Base-by-base conservation (phyloP, 2,113 vertebrate genomes). In the Hassar affinis region DNA sequence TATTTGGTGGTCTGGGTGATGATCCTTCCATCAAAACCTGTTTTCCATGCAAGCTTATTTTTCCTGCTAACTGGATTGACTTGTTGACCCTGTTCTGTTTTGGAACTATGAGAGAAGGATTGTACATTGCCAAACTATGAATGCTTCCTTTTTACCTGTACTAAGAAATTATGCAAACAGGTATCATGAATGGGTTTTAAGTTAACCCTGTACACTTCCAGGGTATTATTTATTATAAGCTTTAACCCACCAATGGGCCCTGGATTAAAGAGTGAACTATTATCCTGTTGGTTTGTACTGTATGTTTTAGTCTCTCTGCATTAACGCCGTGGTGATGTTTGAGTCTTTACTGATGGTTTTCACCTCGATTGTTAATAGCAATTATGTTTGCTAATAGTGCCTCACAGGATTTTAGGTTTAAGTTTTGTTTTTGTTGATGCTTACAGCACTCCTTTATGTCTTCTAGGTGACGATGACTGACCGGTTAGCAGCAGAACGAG, bases 381-480 rank as follows among this genome's bases (percentile, higher is more conserved):
- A 25, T 45, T 42, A 9, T 66, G 17, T 38, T 68, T 68, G 30
- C 18, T 38, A 38, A 38, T 68, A 38, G 38, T 68, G 35, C 20
- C 9, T 42, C 35, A 69, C 18, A 69, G 20, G 66, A 42, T 42
- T 69, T 69, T 11, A 69, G 35, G 22, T 66, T 66, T 62, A 11
- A 71, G 38, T 45, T 6, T 51, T 51, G 1, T 75, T 54, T 76
- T 75, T 76, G 27, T 51, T 18, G 1, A 35, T 47, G 8, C 27
- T 77, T 25, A 78, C 61, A 66, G 17, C n/a, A 47, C 8, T 78
- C 6, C 0, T 8, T 59, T 89, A 25, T 71, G 3, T 89, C 76
- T 17, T 3, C 20, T 90, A 99, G 98, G 98, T 99, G 90, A 99
- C 98, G 0, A 99, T 99, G 98, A 95, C 95, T 0, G 97, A 99